Evolutionary conservation across 2,113 vertebrate species (phyloP).

Genomic region (Platichthys flesus): DNA sequence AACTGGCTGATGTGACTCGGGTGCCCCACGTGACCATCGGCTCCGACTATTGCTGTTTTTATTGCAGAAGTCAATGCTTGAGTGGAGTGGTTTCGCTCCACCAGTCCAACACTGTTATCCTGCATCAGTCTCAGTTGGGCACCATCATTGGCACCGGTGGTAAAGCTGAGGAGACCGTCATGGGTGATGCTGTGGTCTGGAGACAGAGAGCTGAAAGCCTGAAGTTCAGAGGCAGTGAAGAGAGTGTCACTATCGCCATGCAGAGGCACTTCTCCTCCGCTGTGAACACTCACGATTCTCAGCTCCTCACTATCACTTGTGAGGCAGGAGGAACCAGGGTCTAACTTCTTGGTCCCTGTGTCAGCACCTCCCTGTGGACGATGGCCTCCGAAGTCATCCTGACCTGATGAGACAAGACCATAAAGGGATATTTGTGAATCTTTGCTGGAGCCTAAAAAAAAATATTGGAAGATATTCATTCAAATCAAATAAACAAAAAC

Average conservation of each 20-base stretch:
- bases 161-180: constrained; percentile 44
- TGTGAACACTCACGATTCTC: constrained; percentile 68
- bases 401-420: constrained; percentile 46
- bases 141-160: constrained; percentile 15
- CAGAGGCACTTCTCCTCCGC: constrained; percentile 60
- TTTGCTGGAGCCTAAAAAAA: not conserved
- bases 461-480: not conserved
- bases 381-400: constrained; percentile 37
- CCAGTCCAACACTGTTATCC: constrained; percentile 19
- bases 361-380: constrained; percentile 8
- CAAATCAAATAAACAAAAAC: not conserved
- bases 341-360: constrained; percentile 26
- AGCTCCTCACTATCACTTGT: constrained; percentile 34
- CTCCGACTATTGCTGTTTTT: constrained; percentile 12
- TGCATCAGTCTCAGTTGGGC: constrained; percentile 36
- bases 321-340: constrained; percentile 39
- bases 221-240: constrained; percentile 64
- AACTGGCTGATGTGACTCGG: constrained; percentile 56
- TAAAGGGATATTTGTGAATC: not conserved
- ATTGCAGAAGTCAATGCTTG: constrained; percentile 41
- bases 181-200: constrained; percentile 44
- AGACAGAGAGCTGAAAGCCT: constrained; percentile 66
- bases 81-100: constrained; percentile 44
- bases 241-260: constrained; percentile 55
- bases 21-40: constrained; percentile 40